These are phyloP conservation scores for Neomorphus geoffroyi DNA, from an alignment of 2,797 vertebrate genomes.

Conservation along the genomic window DNA sequence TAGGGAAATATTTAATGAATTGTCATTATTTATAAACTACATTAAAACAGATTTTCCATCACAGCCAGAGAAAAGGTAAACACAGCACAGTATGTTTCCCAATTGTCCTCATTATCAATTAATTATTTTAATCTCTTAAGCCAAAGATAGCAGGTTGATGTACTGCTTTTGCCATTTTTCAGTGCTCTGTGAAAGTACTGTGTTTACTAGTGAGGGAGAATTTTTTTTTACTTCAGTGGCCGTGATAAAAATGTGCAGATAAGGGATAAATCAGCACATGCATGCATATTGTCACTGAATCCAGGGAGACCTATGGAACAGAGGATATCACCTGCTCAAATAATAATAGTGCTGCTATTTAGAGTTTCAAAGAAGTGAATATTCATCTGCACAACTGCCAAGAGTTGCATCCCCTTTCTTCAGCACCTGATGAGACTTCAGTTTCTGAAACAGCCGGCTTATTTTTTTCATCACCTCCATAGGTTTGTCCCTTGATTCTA, in stretches of 20 bases:
- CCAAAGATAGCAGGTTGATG: neutral
- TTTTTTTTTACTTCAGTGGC: neutral
- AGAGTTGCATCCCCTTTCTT: neutral
- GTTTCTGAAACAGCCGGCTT: neutral
- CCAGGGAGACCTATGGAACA: neutral
- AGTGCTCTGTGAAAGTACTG: neutral
- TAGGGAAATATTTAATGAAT: neutral
- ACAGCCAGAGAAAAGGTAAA: neutral
- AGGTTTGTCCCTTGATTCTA: neutral
- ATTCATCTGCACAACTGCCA: neutral
- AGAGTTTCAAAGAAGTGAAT: neutral
- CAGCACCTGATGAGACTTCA: neutral
- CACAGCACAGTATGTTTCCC: neutral
- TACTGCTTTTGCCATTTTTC: neutral
- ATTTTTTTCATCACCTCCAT: neutral
- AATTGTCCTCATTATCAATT: neutral
- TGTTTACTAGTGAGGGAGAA: neutral
- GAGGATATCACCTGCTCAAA: neutral
- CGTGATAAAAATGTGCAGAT: neutral
- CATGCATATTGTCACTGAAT: neutral
- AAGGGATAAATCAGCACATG: neutral
- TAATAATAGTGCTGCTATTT: neutral
- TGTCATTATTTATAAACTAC: neutral
- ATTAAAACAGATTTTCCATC: neutral
- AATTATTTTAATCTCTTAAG: neutral